Percentiles rank a stretch among this genome's conserved stretches.
phyloP scores from a whole-genome alignment of 1,140 invertebrate species.

The Psilanteris sp. region DNA sequence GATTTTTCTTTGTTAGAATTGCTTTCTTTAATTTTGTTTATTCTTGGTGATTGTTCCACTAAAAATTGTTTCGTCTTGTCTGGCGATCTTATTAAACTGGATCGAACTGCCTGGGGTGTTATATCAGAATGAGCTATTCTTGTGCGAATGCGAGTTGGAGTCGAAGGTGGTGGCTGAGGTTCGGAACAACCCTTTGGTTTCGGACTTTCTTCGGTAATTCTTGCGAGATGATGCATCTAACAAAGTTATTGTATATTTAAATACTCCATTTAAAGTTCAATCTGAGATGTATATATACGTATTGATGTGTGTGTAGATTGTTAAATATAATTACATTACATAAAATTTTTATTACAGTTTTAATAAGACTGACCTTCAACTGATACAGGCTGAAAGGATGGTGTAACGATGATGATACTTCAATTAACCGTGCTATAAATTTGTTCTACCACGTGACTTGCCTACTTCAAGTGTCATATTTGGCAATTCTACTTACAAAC shows the following conservation, averaged over 20 bases:
- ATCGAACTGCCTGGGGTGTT: constrained; percentile 68
- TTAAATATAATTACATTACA: no score
- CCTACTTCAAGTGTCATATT: constrained; percentile 49
- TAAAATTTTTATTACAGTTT: not conserved
- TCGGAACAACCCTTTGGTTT: constrained; percentile 29
- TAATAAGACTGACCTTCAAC: constrained; percentile 56
- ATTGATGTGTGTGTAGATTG: no score
- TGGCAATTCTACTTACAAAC: constrained; percentile 28
- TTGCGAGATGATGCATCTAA: constrained; percentile 9
- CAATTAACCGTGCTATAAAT: constrained; percentile 46
- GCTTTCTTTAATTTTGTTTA: constrained; percentile 38
- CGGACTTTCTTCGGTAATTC: constrained; percentile 31
- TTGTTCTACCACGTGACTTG: constrained; percentile 55
- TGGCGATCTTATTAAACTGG: constrained; percentile 70
- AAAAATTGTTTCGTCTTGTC: constrained; percentile 63
- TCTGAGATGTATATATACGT: no score
- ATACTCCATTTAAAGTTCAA: no score
- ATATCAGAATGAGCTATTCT: constrained; percentile 49
- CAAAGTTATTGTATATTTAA: constrained; percentile 5
- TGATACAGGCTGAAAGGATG: constrained; percentile 48
- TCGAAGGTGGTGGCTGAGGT: constrained; percentile 50
- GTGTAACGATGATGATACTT: constrained; percentile 58
- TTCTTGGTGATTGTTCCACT: constrained; percentile 9
- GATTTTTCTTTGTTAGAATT: constrained; percentile 31
- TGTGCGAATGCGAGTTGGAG: constrained; percentile 40